phyloP scores from a whole-genome alignment of 2,888 invertebrate species.

The Polyommatus iphigenia region DNA sequence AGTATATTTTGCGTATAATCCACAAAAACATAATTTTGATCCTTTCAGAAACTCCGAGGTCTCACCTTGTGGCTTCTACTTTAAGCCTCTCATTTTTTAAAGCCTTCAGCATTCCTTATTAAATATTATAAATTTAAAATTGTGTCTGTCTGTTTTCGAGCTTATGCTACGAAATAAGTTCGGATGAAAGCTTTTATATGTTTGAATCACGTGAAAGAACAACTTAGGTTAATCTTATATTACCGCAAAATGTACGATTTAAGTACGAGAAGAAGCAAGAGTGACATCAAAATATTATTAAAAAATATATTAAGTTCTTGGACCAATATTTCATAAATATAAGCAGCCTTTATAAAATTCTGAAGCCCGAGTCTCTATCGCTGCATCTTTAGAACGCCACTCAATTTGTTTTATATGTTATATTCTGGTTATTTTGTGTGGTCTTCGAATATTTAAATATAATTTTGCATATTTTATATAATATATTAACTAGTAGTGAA shows the following conservation, averaged over 20 bases:
- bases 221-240: no score
- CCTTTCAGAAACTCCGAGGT: neutral
- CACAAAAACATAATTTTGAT: neutral
- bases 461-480: constrained; percentile 1
- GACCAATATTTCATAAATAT: neutral
- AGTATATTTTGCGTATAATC: neutral
- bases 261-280: no score
- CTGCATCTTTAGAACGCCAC: neutral
- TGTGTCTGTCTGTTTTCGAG: no score
- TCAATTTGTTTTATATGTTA: constrained; percentile 21
- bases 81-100: neutral
- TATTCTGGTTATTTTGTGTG: neutral
- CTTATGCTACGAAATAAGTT: no score
- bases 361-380: neutral
- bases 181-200: no score
- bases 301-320: neutral
- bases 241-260: no score
- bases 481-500: neutral
- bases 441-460: neutral
- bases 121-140: no score
- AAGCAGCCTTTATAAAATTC: neutral
- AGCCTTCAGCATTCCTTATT: neutral
- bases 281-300: neutral
- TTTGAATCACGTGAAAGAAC: no score
- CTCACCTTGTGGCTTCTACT: neutral